Evolutionary conservation across 2,113 vertebrate species (phyloP), one percentile per base, ranked within the genome.

Genomic region (Heterotis niloticus): DNA sequence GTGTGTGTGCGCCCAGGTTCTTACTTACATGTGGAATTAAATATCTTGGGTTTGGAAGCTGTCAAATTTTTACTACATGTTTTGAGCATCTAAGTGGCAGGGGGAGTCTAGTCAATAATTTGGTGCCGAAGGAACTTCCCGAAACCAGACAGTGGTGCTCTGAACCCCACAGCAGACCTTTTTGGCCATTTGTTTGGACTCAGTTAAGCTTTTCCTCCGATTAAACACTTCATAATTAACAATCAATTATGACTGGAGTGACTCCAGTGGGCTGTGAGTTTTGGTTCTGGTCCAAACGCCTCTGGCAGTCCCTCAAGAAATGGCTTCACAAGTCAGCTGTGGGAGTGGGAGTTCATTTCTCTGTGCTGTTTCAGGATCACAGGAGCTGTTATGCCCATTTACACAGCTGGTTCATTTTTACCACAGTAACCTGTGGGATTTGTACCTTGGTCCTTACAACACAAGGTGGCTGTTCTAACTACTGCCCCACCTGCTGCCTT

Each of bases 181-280:
- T 34, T 7, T 62, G 28, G 56, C 12, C 17, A 59, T 23, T 5
- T 29, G 23, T 69, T 24, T 71, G 68, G 28, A 10, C 29, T 24
- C 68, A 44, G 7, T 52, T 7, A 64, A 67, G 28, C 59, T 23
- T 29, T 67, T 17, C 26, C 28, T 54, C 26, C 51, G 67, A 79
- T 79, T 72, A 79, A 79, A 64, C 59, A 67, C 57, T 71, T 54
- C n/a, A 16, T 71, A 70, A 72, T 57, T 79, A 59, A 79, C 76
- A 62, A 59, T 68, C 34, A 59, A 28, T 68, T 29, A 59, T 69
- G 52, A n/a, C 76, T 69, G 65, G 52, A 69, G 76, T 52, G 23
- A 14, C 29, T 72, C 52, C 56, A 79, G 34, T 9, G 56, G 68
- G 20, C 66, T 79, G 68, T 68, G 26, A 56, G 23, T 34, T 59